These are phyloP conservation scores for Turritopsis rubra DNA, from an alignment of 30 jellyfish, hydroid and myxozoan genomes.

Conservation along the genomic window DNA sequence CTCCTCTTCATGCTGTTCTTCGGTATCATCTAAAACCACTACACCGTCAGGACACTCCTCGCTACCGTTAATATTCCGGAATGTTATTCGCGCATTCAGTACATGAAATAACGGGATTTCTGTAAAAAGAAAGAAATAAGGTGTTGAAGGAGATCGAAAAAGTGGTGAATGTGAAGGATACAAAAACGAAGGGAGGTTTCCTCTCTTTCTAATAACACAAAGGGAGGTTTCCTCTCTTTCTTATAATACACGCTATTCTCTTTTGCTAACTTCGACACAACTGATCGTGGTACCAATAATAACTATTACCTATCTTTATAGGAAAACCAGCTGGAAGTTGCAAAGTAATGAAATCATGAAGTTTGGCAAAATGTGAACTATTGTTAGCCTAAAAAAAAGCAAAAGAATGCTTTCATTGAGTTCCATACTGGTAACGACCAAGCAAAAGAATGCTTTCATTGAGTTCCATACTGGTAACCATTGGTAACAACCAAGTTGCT, in stretches of 20 bases:
- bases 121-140: neutral
- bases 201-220: too few species aligned
- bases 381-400: constrained; percentile 70
- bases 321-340: constrained; percentile 98
- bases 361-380: constrained; percentile 92
- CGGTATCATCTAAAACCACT: constrained; percentile 46
- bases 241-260: too few species aligned
- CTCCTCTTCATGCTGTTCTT: constrained; percentile 6
- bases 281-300: neutral
- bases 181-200: too few species aligned
- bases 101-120: constrained; percentile 92
- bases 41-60: constrained; percentile 77
- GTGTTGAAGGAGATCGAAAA: too few species aligned
- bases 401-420: too few species aligned
- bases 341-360: constrained; percentile 79
- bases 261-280: neutral
- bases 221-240: too few species aligned
- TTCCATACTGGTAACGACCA: too few species aligned
- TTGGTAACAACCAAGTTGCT: too few species aligned
- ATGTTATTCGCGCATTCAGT: constrained; percentile 84
- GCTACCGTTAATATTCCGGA: constrained; percentile 74
- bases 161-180: too few species aligned
- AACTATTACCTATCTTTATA: constrained; percentile 65
- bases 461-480: too few species aligned
- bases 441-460: too few species aligned